Evolutionary conservation across 1,140 invertebrate species (phyloP).

Genomic region (Cydia splendana): DNA sequence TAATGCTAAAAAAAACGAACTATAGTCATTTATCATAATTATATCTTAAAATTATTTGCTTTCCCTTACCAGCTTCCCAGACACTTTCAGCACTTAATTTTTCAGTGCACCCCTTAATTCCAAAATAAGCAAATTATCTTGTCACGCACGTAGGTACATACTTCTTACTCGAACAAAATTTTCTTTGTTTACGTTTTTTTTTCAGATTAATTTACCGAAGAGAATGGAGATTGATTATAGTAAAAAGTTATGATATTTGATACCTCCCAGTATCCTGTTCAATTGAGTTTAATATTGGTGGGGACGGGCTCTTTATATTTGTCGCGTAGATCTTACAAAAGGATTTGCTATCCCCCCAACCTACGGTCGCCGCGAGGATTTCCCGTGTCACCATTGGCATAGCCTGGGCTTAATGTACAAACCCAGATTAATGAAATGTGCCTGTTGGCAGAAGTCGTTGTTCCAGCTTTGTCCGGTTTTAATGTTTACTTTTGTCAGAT

Average conservation of each 20-base stretch:
- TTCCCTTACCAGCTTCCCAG: too few species aligned
- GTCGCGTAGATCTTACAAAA: constrained; percentile 53
- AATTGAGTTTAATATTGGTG: constrained; percentile 21
- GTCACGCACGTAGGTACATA: too few species aligned
- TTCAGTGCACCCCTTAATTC: too few species aligned
- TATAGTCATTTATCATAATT: too few species aligned
- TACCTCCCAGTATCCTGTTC: not conserved
- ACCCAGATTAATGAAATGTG: constrained; percentile 68
- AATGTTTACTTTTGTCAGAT: constrained; percentile 32
- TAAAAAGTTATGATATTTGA: not conserved
- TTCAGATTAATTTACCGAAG: too few species aligned
- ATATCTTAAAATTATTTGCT: too few species aligned
- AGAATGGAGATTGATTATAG: too few species aligned
- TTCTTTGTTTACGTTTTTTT: too few species aligned
- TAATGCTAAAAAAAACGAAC: too few species aligned
- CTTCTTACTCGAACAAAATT: too few species aligned
- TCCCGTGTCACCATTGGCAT: constrained; percentile 70
- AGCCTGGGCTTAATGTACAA: constrained; percentile 66
- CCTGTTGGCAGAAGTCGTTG: constrained; percentile 39
- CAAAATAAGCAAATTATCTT: too few species aligned
- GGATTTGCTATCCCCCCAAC: constrained; percentile 58
- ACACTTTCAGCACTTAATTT: too few species aligned
- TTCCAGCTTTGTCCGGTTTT: constrained; percentile 34
- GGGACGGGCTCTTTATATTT: constrained; percentile 49
- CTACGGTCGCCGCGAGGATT: constrained; percentile 61